phyloP scores from a whole-genome alignment of 1,140 invertebrate genomes.

The Drosophila kohkoa region DNA sequence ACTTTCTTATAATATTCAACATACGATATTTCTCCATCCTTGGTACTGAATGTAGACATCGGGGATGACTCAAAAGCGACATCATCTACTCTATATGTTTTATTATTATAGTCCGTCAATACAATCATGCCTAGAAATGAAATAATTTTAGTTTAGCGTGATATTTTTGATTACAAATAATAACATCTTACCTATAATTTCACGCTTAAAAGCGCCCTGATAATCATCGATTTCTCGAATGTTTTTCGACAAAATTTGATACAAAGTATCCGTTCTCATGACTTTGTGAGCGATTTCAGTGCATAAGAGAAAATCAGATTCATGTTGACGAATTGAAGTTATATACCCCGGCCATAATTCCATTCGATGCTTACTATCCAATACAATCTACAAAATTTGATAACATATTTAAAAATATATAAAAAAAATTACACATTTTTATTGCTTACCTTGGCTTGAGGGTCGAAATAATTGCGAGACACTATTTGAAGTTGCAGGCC shows the following conservation, averaged over 20 bases:
- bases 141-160: not conserved
- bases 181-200: constrained; percentile 86
- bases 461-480: constrained; percentile 77
- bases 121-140: constrained; percentile 86
- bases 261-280: constrained; percentile 87
- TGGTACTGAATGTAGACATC: constrained; percentile 87
- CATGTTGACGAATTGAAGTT: constrained; percentile 92
- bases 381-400: constrained; percentile 14
- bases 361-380: constrained; percentile 35
- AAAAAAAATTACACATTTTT: not conserved
- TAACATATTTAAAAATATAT: not conserved
- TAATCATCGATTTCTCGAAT: constrained; percentile 85
- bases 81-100: constrained; percentile 95
- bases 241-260: constrained; percentile 87
- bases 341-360: constrained; percentile 92
- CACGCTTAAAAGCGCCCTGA: constrained; percentile 86
- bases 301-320: constrained; percentile 89
- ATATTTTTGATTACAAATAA: not conserved
- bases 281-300: constrained; percentile 92
- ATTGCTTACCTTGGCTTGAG: constrained; percentile 86
- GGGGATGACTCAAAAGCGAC: constrained; percentile 89
- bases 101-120: constrained; percentile 96
- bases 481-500: too few relatives aligned
- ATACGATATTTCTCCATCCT: constrained; percentile 87
- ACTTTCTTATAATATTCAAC: constrained; percentile 61